Evolutionary conservation across 2,797 vertebrate genomes (phyloP).

Genomic region (Eulemur mongoz): DNA sequence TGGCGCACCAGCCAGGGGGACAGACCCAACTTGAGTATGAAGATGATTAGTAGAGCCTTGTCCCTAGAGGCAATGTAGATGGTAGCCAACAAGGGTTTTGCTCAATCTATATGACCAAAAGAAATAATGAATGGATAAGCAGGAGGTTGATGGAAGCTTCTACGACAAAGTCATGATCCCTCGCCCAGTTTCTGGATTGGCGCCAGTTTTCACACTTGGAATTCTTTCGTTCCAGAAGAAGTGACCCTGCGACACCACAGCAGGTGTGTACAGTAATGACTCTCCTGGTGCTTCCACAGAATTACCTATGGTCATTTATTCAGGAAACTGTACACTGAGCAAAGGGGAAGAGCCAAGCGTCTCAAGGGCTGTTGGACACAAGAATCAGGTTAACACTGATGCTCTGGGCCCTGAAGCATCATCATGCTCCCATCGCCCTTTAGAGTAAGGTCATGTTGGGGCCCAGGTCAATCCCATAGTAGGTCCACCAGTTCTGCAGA

Average conservation of each 20-base stretch:
- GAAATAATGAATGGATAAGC: not conserved
- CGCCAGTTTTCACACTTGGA: not conserved
- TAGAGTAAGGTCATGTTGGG: not conserved
- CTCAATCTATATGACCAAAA: not conserved
- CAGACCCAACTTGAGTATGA: not conserved
- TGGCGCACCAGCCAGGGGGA: not conserved
- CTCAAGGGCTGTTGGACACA: not conserved
- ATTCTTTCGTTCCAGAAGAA: not conserved
- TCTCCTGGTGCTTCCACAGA: too few relatives aligned
- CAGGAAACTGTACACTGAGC: not conserved
- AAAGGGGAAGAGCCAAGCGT: not conserved
- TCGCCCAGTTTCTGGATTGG: not conserved
- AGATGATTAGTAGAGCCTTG: not conserved
- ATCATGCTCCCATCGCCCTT: too few relatives aligned
- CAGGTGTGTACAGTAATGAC: too few relatives aligned
- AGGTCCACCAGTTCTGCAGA: not conserved
- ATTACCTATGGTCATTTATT: not conserved
- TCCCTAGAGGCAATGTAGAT: not conserved
- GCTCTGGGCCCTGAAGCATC: too few relatives aligned
- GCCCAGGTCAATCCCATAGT: not conserved
- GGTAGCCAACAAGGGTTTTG: not conserved
- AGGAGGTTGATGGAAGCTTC: not conserved
- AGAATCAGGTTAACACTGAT: not conserved
- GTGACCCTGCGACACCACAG: rapidly evolving
- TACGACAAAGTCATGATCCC: not conserved